Percentiles rank a stretch among this genome's conserved stretches.
phyloP scores from a whole-genome alignment of 2,888 invertebrate genomes.

The Acrocyrtus sp. region DNA sequence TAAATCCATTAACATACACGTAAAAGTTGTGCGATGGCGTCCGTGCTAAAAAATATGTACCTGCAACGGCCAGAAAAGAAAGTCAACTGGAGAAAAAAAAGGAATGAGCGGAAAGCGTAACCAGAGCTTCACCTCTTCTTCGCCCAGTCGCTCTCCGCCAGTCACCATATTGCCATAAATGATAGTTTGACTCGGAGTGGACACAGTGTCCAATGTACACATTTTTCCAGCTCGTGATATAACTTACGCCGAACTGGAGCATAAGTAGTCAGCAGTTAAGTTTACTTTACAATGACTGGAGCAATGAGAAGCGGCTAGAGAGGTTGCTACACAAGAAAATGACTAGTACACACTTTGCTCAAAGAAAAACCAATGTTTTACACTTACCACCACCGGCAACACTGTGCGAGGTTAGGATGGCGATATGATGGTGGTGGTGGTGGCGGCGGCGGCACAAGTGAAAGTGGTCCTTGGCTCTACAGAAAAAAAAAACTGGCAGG shows the following conservation, averaged over 20 bases:
- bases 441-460: too few species aligned
- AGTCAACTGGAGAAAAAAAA: too few species aligned
- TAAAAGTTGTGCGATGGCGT: constrained; percentile 1
- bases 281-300: constrained; percentile 13
- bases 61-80: neutral
- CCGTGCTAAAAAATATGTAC: neutral
- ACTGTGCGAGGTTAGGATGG: constrained; percentile 10
- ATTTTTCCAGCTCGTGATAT: too few species aligned
- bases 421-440: neutral
- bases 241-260: too few species aligned
- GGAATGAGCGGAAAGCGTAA: neutral
- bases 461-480: neutral
- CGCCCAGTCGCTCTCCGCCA: too few species aligned
- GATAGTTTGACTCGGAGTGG: constrained; percentile 41
- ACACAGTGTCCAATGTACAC: constrained; percentile 15
- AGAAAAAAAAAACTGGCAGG: constrained; percentile 15
- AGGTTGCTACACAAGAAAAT: too few species aligned
- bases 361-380: constrained; percentile 44
- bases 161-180: constrained; percentile 34
- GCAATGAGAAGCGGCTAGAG: neutral
- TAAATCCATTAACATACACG: constrained; percentile 45
- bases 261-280: too few species aligned
- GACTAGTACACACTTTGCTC: too few species aligned
- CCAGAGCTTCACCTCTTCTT: neutral
- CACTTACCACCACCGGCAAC: constrained; percentile 28